Conservation (phyloP, 2,797 vertebrate genomes). For the Syngnathus acus region DNA sequence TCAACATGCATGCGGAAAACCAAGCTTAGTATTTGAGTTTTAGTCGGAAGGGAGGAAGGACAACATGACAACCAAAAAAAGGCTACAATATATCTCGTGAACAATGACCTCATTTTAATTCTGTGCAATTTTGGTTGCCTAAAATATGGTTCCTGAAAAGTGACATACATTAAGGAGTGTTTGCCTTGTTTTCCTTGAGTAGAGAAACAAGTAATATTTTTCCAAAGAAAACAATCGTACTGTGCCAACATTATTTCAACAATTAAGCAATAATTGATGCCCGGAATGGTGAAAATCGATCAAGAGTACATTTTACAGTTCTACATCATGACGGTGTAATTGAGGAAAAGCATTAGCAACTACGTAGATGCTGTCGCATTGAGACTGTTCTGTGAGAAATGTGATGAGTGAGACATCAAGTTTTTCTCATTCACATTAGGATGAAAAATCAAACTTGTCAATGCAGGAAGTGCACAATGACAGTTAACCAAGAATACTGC, state of each 20-base stretch:
- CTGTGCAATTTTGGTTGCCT: slow-evolving; percentile 8
- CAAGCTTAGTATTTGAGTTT: slow-evolving; percentile 31
- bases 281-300: too few relatives aligned
- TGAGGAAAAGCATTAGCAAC: background rate
- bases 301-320: too few relatives aligned
- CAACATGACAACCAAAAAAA: slow-evolving; percentile 29
- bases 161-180: background rate
- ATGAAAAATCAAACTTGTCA: background rate
- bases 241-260: background rate
- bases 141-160: slow-evolving; percentile 18
- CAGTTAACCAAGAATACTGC: background rate
- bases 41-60: background rate
- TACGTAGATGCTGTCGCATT: background rate
- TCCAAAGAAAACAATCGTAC: background rate
- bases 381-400: background rate
- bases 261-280: background rate
- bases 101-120: slow-evolving; percentile 16
- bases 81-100: slow-evolving; percentile 30
- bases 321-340: background rate
- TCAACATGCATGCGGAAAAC: slow-evolving; percentile 54
- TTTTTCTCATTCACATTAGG: background rate
- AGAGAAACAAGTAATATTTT: too few relatives aligned
- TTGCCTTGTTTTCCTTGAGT: too few relatives aligned
- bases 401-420: background rate
- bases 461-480: background rate